phyloP scores from a whole-genome alignment of 2,888 invertebrate genomes.

The Seira sanloemensis region DNA sequence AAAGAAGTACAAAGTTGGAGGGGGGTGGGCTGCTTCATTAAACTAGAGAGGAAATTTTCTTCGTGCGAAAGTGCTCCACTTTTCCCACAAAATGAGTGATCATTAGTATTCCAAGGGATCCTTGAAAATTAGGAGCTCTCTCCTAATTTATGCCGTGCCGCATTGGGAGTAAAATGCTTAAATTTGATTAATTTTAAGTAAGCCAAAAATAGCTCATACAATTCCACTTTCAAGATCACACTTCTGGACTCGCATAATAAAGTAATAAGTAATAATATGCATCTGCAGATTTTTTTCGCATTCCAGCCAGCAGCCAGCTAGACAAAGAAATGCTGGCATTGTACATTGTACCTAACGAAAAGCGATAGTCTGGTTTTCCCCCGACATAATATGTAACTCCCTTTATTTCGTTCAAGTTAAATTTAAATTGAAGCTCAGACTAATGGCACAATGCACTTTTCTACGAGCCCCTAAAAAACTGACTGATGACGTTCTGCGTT shows the following conservation, averaged over 20 bases:
- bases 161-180: not conserved
- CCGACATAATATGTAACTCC: not conserved
- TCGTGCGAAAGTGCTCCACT: not conserved
- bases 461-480: no score
- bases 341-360: no score
- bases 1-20: not conserved
- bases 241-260: no score
- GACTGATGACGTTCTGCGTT: not conserved
- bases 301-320: not conserved
- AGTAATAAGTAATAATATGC: not conserved
- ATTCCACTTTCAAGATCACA: not conserved
- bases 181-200: constrained; percentile 8
- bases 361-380: not conserved
- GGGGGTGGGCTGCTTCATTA: not conserved
- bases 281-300: not conserved
- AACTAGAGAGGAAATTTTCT: not conserved
- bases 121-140: not conserved
- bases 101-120: constrained; percentile 3
- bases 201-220: no score
- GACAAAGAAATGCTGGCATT: no score
- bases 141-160: constrained; percentile 1
- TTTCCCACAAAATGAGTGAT: not conserved
- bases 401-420: not conserved
- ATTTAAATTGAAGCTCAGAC: not conserved
- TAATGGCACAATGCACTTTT: not conserved